These are phyloP conservation scores for Borostomias antarcticus DNA, from an alignment of 2,797 vertebrate species.

Conservation along the genomic window DNA sequence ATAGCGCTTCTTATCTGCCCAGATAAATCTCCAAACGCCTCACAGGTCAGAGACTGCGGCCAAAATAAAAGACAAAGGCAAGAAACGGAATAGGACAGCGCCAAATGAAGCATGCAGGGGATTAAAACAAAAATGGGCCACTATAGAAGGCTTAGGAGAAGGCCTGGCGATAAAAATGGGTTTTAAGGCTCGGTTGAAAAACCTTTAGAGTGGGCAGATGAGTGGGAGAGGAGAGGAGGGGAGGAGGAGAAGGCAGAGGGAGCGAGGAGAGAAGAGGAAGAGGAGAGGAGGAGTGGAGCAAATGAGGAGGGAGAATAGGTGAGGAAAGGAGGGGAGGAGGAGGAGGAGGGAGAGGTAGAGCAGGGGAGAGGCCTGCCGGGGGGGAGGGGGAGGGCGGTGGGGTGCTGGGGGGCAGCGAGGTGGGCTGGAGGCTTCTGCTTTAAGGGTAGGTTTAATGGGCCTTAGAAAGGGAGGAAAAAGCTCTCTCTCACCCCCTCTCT, in stretches of 20 bases:
- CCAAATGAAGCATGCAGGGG: too few species aligned
- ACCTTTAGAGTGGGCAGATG: not conserved
- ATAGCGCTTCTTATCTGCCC: too few species aligned
- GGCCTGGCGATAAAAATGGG: not conserved
- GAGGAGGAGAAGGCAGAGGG: not conserved
- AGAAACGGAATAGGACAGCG: too few species aligned
- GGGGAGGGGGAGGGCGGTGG: not conserved
- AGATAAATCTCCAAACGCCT: too few species aligned
- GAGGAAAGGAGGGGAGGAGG: not conserved
- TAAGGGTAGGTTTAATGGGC: constrained; percentile 27
- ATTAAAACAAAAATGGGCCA: too few species aligned
- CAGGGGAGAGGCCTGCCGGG: too few species aligned
- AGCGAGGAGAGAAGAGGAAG: not conserved
- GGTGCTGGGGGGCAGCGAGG: not conserved
- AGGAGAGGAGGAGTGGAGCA: not conserved
- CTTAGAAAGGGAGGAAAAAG: not conserved
- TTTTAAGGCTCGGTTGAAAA: too few species aligned
- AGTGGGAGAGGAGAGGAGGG: not conserved
- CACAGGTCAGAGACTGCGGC: too few species aligned
- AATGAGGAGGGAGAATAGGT: too few species aligned
- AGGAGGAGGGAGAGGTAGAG: not conserved
- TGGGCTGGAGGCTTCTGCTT: constrained; percentile 1
- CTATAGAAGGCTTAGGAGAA: not conserved
- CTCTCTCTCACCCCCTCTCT: not conserved
- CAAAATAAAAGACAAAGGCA: too few species aligned